Conservation (phyloP, 2,113 vertebrate species). For the Heliornis fulica region DNA sequence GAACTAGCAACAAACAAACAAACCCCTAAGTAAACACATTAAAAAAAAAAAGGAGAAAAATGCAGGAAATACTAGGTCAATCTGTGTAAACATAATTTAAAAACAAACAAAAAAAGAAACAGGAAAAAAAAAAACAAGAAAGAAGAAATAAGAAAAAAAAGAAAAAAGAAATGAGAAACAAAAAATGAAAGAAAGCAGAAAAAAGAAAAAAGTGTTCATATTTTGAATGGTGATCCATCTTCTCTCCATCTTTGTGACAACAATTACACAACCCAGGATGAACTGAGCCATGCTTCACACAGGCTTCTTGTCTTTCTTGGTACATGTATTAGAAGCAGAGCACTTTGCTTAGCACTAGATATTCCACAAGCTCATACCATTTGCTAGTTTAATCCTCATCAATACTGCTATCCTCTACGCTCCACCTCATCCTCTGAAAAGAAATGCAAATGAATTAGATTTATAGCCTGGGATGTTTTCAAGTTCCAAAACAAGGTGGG, state of each 20-base stretch:
- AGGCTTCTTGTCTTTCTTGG: not conserved
- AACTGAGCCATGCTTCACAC: not conserved
- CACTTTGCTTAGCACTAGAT: not conserved
- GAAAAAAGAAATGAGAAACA: not conserved
- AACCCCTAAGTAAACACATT: fast-evolving
- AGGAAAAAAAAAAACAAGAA: too few relatives aligned
- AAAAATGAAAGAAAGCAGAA: too few relatives aligned
- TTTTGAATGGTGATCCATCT: not conserved
- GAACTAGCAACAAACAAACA: not conserved
- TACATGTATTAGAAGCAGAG: not conserved
- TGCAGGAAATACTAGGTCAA: not conserved
- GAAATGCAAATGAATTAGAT: conserved; percentile 65
- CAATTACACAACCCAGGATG: not conserved
- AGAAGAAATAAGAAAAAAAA: not conserved
- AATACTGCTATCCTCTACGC: conserved; percentile 39
- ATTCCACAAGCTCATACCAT: conserved; percentile 16
- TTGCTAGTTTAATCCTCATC: conserved; percentile 52
- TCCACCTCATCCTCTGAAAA: conserved; percentile 52
- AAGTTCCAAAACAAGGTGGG: conserved; percentile 35
- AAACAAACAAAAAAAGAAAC: too few relatives aligned
- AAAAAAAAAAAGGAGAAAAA: not conserved
- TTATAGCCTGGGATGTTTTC: conserved; percentile 51
- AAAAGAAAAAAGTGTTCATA: not conserved
- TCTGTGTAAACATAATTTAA: not conserved
- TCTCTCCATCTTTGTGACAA: not conserved